phyloP scores from a whole-genome alignment of 2,113 vertebrate species.

The Alosa alosa region DNA sequence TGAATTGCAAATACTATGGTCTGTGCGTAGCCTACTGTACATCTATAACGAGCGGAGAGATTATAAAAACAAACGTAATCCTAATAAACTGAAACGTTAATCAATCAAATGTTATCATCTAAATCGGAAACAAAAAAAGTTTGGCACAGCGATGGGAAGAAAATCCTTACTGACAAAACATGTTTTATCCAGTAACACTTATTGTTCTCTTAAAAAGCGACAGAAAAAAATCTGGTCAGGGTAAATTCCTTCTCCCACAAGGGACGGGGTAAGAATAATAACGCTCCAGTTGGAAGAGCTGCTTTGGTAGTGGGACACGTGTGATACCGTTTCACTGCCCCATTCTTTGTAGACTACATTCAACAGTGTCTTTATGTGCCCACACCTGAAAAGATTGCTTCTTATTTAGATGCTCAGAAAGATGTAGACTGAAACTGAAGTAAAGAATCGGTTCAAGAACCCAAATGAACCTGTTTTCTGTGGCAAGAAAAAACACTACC shows the following conservation, averaged over 20 bases:
- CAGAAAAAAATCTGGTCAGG: constrained; percentile 31
- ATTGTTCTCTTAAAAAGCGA: constrained; percentile 13
- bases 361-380: constrained; percentile 57
- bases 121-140: not conserved
- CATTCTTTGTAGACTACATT: constrained; percentile 45
- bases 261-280: constrained; percentile 38
- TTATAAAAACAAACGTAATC: not conserved
- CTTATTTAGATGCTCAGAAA: not conserved
- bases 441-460: not conserved
- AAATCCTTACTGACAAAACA: not conserved
- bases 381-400: not conserved
- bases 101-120: not conserved
- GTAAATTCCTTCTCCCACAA: constrained; percentile 33
- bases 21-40: not conserved
- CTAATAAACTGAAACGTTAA: not conserved
- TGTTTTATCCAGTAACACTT: not conserved
- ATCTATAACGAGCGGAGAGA: not conserved
- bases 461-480: not conserved
- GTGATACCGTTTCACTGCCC: constrained; percentile 50
- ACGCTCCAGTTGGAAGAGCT: constrained; percentile 22
- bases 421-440: not conserved
- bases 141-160: not conserved
- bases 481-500: not conserved
- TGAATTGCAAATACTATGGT: not conserved
- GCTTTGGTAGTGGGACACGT: constrained; percentile 46